Conservation (phyloP, 1,140 invertebrate genomes). For the Ptiloglossa arizonensis region DNA sequence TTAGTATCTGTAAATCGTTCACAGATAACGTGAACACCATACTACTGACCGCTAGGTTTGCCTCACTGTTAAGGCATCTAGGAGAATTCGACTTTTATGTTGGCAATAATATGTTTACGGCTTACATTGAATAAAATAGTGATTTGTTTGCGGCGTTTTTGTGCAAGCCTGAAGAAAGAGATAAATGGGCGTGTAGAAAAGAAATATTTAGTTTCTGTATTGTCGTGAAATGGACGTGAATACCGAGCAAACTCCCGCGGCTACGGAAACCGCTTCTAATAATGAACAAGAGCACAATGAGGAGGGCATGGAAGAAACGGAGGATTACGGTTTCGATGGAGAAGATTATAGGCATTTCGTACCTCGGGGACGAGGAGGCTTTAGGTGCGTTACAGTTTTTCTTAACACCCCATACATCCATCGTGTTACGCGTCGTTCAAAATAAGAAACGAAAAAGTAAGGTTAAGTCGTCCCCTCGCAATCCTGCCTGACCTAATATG, state of each 20-base stretch:
- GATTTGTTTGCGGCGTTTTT: conserved; percentile 69
- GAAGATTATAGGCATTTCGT: conserved; percentile 80
- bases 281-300: conserved; percentile 77
- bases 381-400: conserved; percentile 72
- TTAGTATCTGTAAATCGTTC: background rate
- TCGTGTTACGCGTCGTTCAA: conserved; percentile 17
- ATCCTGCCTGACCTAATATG: conserved; percentile 13
- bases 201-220: conserved; percentile 18
- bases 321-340: conserved; percentile 77
- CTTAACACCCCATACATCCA: conserved; percentile 8
- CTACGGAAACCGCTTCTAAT: conserved; percentile 52
- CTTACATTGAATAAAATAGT: conserved; percentile 64
- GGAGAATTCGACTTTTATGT: conserved; percentile 35
- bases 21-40: no score
- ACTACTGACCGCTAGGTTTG: conserved; percentile 6
- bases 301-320: conserved; percentile 75
- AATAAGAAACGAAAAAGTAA: conserved; percentile 33
- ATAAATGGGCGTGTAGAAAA: conserved; percentile 56
- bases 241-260: conserved; percentile 62
- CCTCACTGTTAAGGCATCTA: conserved; percentile 13
- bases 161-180: conserved; percentile 48
- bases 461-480: conserved; percentile 30
- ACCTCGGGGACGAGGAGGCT: conserved; percentile 77
- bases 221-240: conserved; percentile 69
- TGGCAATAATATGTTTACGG: conserved; percentile 68